phyloP scores from a whole-genome alignment of 2,797 vertebrate species.

The Cichlasoma orientale region DNA sequence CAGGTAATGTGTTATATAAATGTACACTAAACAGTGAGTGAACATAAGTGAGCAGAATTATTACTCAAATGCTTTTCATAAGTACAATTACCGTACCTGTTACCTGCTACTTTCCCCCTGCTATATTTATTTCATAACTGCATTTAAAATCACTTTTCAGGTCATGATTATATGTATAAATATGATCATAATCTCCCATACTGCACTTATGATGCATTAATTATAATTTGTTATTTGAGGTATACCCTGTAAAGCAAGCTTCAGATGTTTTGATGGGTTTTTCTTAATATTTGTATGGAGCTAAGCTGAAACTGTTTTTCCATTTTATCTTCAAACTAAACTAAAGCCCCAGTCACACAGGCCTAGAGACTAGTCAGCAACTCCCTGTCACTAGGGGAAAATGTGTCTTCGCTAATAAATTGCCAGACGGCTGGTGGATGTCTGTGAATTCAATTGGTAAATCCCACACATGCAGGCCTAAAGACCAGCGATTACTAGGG shows the following conservation, averaged over 20 bases:
- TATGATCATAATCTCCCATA: background rate
- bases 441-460: background rate
- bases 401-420: accelerated
- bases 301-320: background rate
- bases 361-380: background rate
- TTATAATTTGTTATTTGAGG: background rate
- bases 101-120: background rate
- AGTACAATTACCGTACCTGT: background rate
- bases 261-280: background rate
- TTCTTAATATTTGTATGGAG: no score
- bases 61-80: background rate
- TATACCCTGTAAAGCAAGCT: background rate
- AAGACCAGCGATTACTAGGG: background rate
- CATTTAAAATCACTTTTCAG: background rate
- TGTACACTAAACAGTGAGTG: background rate
- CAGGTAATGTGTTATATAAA: conserved; percentile 28
- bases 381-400: background rate
- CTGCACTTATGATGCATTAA: background rate
- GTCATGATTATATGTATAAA: background rate
- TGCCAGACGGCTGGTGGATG: background rate
- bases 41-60: background rate
- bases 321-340: no score
- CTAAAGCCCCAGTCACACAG: background rate
- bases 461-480: background rate
- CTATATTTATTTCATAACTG: background rate